Conservation (phyloP, 2,113 vertebrate genomes). For the Lepisosteus osseus region DNA sequence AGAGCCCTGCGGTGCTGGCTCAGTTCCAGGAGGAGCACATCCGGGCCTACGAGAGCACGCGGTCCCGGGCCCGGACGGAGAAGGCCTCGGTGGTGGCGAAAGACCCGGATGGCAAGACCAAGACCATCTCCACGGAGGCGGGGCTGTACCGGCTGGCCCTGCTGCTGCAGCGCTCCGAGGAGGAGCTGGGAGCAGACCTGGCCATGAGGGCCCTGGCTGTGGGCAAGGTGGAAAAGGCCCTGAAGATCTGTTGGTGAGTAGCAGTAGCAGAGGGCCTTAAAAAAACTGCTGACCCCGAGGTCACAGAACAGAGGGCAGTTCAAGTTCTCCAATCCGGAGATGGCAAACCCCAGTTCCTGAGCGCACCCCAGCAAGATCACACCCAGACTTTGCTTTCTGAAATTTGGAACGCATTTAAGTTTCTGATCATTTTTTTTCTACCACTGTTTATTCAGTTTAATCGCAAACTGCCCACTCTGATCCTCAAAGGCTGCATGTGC, state of each 20-base stretch:
- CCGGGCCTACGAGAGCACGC: slow-evolving; percentile 64
- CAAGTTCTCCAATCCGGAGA: too few species aligned
- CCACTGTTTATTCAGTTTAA: too few species aligned
- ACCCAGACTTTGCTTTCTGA: too few species aligned
- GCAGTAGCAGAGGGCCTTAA: background rate
- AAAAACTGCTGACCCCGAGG: too few species aligned
- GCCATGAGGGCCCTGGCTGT: slow-evolving; percentile 70
- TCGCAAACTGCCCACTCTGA: too few species aligned
- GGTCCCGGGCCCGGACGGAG: slow-evolving; percentile 29
- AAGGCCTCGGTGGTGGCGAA: slow-evolving; percentile 30
- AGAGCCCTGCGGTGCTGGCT: slow-evolving; percentile 61
- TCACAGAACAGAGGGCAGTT: too few species aligned
- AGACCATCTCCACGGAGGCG: slow-evolving; percentile 50
- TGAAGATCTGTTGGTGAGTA: slow-evolving; percentile 81
- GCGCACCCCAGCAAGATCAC: too few species aligned
- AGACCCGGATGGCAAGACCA: slow-evolving; percentile 51
- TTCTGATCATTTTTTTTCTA: too few species aligned
- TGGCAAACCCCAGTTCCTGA: too few species aligned
- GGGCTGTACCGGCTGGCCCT: slow-evolving; percentile 71
- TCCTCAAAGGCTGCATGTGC: too few species aligned
- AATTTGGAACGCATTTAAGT: too few species aligned
- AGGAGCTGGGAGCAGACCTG: slow-evolving; percentile 76
- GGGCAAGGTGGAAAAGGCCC: slow-evolving; percentile 72
- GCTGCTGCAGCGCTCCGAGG: slow-evolving; percentile 72
- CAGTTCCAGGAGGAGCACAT: slow-evolving; percentile 77